These are phyloP conservation scores for Malthinus seriepunctatus DNA, from an alignment of 2,888 invertebrate species.

Conservation along the genomic window DNA sequence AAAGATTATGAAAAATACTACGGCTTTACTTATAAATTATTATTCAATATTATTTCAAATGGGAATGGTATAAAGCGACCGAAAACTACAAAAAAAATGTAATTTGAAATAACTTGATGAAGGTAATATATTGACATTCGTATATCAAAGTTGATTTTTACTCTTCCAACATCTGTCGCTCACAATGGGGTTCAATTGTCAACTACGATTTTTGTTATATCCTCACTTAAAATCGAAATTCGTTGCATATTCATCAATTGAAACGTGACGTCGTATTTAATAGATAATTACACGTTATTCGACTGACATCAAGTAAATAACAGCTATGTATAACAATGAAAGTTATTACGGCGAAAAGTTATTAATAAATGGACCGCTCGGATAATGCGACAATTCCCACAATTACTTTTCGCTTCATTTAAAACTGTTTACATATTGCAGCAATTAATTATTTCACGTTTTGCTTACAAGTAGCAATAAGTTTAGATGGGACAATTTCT, in stretches of 20 bases:
- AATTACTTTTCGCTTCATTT: neutral
- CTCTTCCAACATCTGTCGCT: slow-evolving; percentile 16
- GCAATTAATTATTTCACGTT: neutral
- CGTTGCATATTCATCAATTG: slow-evolving; percentile 15
- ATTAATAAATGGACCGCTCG: neutral
- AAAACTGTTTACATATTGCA: neutral
- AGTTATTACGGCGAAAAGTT: neutral
- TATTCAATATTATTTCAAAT: too few species aligned
- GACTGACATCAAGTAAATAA: neutral
- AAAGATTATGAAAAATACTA: too few species aligned
- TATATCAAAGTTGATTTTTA: slow-evolving; percentile 19
- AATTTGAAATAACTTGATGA: slow-evolving; percentile 9
- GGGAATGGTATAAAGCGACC: neutral
- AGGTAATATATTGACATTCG: slow-evolving; percentile 13
- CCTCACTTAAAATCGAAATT: slow-evolving; percentile 7
- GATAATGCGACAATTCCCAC: neutral
- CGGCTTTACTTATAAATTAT: too few species aligned
- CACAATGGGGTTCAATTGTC: slow-evolving; percentile 13
- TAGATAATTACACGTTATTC: slow-evolving; percentile 5
- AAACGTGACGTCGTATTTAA: slow-evolving; percentile 11
- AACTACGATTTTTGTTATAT: slow-evolving; percentile 10
- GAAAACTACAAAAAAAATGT: slow-evolving; percentile 7
- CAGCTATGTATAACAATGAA: neutral
- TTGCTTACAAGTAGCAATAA: neutral
- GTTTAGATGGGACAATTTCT: neutral